Evolutionary conservation across 2,113 vertebrate genomes (phyloP), one percentile per base, ranked within the genome.

Genomic region (Gymnarchus niloticus): DNA sequence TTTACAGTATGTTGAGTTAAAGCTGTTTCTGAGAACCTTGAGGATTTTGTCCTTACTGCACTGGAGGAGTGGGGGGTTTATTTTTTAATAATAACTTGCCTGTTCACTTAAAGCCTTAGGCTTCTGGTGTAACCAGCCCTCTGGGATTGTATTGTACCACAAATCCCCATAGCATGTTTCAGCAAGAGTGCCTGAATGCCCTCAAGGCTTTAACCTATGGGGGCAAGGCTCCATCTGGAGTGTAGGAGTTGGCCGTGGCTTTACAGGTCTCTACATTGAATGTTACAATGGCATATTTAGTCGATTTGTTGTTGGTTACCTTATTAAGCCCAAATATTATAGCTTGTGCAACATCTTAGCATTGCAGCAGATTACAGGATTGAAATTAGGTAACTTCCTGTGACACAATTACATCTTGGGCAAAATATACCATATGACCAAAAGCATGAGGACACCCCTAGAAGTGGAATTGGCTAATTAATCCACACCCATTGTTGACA

Each of bases 131-230:
- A 89, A 89, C 90, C 6, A 41, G 78, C 87, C 81, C 56, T 73
- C 25, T 57, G 51, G 86, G 82, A 65, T 48, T 57, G 33, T 84
- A 59, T 83, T 83, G 84, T 14, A 23, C 82, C 73, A 83, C 85
- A 87, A 91, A 91, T 90, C 88, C 82, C 56, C 80, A 85, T 88
- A 90, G 91, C 87, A 86, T 85, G 73, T 54, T 57, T 51, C 86
- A 33, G 25, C 25, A 84, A 83, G 56, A 78, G 48, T 83, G 82
- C 46, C 25, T 86, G 59, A 52, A 82, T 33, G 61, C 84, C 85
- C 76, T 88, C 3, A 59, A 25, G 23, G 56, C 19, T 54, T 48
- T 48, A 23, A 84, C 46, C 52, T 56, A 61, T 69, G 56, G 56
- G 56, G 83, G 51, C 69, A 56, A 28, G 25, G 56, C 84, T 89